Evolutionary conservation across 2,888 invertebrate genomes (phyloP).

Genomic region (Caenorhabditis wallacei): DNA sequence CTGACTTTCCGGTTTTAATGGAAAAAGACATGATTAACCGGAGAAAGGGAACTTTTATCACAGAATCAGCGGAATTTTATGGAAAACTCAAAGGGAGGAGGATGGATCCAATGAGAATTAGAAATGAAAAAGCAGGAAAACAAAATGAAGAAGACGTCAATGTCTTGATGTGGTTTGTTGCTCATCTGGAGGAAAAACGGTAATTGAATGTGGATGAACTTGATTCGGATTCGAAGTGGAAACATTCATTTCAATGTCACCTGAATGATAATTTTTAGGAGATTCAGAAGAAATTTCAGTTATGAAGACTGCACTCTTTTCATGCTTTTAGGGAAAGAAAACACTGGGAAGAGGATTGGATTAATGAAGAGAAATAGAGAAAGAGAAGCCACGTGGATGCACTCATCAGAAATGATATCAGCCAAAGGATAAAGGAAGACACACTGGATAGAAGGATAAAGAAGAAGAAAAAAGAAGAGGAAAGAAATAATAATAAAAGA

Average conservation of each 20-base stretch:
- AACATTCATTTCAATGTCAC: conserved; percentile 59
- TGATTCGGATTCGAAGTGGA: conserved; percentile 58
- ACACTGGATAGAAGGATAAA: conserved; percentile 1
- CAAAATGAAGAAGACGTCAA: too few relatives aligned
- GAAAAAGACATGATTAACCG: conserved; percentile 33
- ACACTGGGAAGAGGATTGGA: neutral
- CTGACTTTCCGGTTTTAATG: conserved; percentile 21
- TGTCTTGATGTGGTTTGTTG: conserved; percentile 42
- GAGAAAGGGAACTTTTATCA: conserved; percentile 34
- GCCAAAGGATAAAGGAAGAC: conserved; percentile 10
- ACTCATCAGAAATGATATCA: conserved; percentile 11
- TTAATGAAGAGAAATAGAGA: too few relatives aligned
- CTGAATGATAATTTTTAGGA: conserved; percentile 20
- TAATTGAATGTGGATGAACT: conserved; percentile 57
- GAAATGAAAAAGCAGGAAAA: neutral
- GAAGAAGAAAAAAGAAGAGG: neutral
- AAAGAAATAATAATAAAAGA: neutral
- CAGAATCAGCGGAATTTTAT: conserved; percentile 41
- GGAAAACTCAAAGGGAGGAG: too few relatives aligned
- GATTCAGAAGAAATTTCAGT: neutral
- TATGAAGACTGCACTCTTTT: conserved; percentile 20
- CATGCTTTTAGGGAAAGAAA: conserved; percentile 42
- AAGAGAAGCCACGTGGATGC: conserved; percentile 49
- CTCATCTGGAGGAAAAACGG: conserved; percentile 51
- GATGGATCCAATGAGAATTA: too few relatives aligned